Percentiles rank a stretch among this genome's conserved stretches.
These are phyloP conservation scores for Hozukius guyotensis DNA, from an alignment of 2,797 vertebrate species.

Conservation along the genomic window DNA sequence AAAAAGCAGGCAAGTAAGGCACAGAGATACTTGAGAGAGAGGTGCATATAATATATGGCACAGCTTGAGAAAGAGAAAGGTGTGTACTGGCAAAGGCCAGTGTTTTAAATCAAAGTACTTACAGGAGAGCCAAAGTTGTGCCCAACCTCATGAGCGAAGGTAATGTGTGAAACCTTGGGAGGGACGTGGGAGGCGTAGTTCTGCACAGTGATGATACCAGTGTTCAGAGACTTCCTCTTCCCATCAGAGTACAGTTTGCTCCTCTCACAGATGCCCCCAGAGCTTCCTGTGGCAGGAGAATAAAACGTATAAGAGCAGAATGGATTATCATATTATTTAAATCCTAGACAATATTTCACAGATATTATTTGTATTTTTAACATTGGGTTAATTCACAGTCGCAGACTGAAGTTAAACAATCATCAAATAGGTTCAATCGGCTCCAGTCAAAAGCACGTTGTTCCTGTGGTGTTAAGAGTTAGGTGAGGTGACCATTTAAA, in stretches of 20 bases:
- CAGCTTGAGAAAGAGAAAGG: background rate
- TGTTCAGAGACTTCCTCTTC: constrained; percentile 96
- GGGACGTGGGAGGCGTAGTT: constrained; percentile 97
- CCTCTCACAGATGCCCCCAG: constrained; percentile 96
- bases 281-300: constrained; percentile 85
- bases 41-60: background rate
- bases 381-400: background rate
- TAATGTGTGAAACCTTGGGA: constrained; percentile 97
- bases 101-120: constrained; percentile 74
- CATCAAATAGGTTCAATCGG: background rate
- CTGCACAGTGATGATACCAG: constrained; percentile 98
- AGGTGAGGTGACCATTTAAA: background rate
- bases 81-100: background rate
- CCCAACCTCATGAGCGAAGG: constrained; percentile 97
- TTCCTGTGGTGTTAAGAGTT: background rate
- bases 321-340: background rate
- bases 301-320: background rate
- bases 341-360: background rate
- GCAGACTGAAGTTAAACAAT: background rate
- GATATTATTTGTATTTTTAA: background rate
- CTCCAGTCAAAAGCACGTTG: background rate
- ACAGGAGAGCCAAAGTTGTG: constrained; percentile 99
- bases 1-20: constrained; percentile 8
- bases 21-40: constrained; percentile 8
- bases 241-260: constrained; percentile 93